Percentiles rank a stretch among this genome's conserved stretches.
Evolutionary conservation across 92 coral and sea anemone species (phyloP).

Genomic region (Palythoa heliodiscus): DNA sequence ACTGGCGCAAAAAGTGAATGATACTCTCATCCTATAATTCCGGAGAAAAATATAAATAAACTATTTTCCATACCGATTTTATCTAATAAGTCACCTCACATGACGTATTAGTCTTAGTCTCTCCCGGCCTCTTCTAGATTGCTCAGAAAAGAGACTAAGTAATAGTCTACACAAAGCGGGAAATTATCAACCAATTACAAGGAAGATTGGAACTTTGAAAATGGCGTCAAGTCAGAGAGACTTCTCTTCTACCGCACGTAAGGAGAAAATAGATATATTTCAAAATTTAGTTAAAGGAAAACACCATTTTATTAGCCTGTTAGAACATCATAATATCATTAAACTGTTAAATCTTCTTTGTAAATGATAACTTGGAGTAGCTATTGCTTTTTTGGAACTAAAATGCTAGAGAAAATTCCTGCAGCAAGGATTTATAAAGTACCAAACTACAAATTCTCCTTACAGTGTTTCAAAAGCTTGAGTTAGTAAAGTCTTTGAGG

Average conservation of each 20-base stretch:
- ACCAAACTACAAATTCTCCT: conserved; percentile 16
- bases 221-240: conserved; percentile 11
- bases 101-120: background rate
- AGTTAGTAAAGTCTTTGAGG: background rate
- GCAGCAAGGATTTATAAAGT: background rate
- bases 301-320: background rate
- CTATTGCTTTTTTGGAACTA: background rate
- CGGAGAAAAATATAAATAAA: background rate
- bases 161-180: background rate
- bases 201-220: conserved; percentile 25
- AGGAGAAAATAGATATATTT: background rate
- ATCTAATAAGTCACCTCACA: too few species aligned
- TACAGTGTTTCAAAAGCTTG: background rate
- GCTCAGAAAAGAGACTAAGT: background rate
- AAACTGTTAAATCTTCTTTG: background rate
- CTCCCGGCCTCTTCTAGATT: background rate
- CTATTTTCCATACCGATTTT: too few species aligned
- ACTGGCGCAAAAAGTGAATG: background rate
- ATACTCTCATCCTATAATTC: background rate
- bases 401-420: background rate
- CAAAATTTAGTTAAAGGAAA: background rate
- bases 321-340: background rate
- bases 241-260: background rate
- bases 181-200: conserved; percentile 18
- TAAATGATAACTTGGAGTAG: background rate